Evolutionary conservation across 2,797 vertebrate genomes (phyloP), one percentile per base, ranked within the genome.

Genomic region (Parotocinclus haroldoi): DNA sequence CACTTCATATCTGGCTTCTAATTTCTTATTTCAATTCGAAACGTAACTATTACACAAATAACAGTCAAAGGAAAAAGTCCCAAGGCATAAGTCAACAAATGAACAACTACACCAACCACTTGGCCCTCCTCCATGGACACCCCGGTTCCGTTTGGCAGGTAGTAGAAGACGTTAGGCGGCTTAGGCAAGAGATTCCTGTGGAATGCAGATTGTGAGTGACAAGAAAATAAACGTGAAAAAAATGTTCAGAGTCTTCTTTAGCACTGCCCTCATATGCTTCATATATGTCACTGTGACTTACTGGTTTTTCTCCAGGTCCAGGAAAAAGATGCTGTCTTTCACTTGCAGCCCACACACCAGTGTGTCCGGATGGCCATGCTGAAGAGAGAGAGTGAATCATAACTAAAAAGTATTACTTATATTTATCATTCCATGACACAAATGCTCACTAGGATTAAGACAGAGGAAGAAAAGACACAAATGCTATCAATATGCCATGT

Each of bases 251-350:
- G 36, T 49, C 17, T 38, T 60, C 18, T 27, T 16, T 37, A 44
- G 7, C 7, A 48, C 17, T 13, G 18, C 19, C 39, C 39, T n/a
- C 69, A 45, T 66, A 55, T 56, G 63, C 44, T 56, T 40, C 18
- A 10, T 49, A 10, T 60, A n/a, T 67, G 38, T 61, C 14, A 37
- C 12, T 49, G 19, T n/a, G 6, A 80, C 92, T 92, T 83, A 97
- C 95, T 88, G 86, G 71, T 93, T 95, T 72, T 91, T 93, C 69
- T 89, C 84, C 85, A 98, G 85, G 72, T 96, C 91, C 83, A 97
- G 71, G 10, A 91, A 60, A 39, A 92, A 81, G 13, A 51, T 63
- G 0, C 52, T 74, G 16, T 89, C 91, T 7, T 88, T 88, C 42
- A 94, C 63, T 76, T 92, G 84, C 81, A 96, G 54, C 10, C 81